Percentiles rank a stretch among this genome's conserved stretches.
Conservation (phyloP, 2,888 invertebrate genomes). For the Leptinotarsa juncta region DNA sequence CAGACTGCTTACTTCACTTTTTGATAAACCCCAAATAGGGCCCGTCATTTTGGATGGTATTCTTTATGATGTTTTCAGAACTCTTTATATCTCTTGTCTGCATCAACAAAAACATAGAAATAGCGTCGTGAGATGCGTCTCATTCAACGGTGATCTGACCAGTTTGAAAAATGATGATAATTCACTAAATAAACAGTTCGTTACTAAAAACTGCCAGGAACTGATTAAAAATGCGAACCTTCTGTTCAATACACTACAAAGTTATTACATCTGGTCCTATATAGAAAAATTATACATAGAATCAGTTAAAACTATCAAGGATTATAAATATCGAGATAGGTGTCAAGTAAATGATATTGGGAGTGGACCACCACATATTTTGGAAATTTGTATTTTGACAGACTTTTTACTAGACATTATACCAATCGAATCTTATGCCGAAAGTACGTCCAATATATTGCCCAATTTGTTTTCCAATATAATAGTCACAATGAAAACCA, state of each 20-base stretch:
- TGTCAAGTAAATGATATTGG: slow-evolving; percentile 69
- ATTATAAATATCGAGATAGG: slow-evolving; percentile 57
- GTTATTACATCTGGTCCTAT: slow-evolving; percentile 89
- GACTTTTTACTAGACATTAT: slow-evolving; percentile 82
- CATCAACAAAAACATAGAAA: slow-evolving; percentile 63
- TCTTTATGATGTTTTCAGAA: slow-evolving; percentile 81
- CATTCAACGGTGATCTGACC: slow-evolving; percentile 63
- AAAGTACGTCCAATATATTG: slow-evolving; percentile 81
- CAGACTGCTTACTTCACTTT: slow-evolving; percentile 82
- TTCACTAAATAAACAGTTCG: slow-evolving; percentile 59
- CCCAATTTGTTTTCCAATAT: slow-evolving; percentile 81
- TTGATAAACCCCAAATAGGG: slow-evolving; percentile 90
- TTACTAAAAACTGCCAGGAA: slow-evolving; percentile 71
- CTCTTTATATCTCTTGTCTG: slow-evolving; percentile 69
- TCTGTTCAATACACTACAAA: slow-evolving; percentile 84
- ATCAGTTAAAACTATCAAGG: slow-evolving; percentile 56
- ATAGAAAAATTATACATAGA: slow-evolving; percentile 75
- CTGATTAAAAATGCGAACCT: slow-evolving; percentile 86
- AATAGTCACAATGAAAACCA: slow-evolving; percentile 71
- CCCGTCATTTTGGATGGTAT: slow-evolving; percentile 81
- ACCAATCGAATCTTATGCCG: slow-evolving; percentile 80
- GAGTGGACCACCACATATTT: slow-evolving; percentile 72
- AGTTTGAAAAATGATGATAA: slow-evolving; percentile 60
- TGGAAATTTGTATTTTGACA: slow-evolving; percentile 78
- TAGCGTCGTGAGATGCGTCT: slow-evolving; percentile 60